These are phyloP conservation scores for Paracentrotus lividus DNA, from an alignment of 53 echinoderm and acorn worm species.

Conservation along the genomic window DNA sequence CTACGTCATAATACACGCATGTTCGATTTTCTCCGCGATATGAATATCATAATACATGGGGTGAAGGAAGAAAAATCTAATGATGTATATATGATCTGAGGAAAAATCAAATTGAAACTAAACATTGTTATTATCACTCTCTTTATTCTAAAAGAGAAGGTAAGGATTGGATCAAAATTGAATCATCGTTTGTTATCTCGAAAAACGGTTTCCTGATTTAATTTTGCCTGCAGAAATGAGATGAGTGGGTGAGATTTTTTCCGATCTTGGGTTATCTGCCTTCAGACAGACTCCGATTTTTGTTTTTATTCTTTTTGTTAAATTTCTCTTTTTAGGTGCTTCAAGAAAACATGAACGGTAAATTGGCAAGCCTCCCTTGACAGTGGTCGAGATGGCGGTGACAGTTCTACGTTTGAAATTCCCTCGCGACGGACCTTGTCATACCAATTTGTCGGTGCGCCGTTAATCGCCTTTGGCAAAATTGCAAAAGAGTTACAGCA, in stretches of 20 bases:
- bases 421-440: conserved; percentile 55
- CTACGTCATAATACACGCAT: conserved; percentile 39
- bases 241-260: conserved; percentile 63
- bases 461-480: conserved; percentile 47
- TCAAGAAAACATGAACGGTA: conserved; percentile 38
- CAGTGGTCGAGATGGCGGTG: conserved; percentile 31
- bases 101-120: conserved; percentile 68
- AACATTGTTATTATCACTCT: conserved; percentile 43
- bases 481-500: conserved; percentile 42
- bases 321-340: not conserved
- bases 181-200: conserved; percentile 64
- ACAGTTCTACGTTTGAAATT: conserved; percentile 52
- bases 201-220: conserved; percentile 60
- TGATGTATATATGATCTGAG: conserved; percentile 53
- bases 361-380: conserved; percentile 43
- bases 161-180: conserved; percentile 48
- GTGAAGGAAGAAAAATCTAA: conserved; percentile 15
- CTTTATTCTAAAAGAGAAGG: conserved; percentile 6
- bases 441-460: conserved; percentile 61
- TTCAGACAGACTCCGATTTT: conserved; percentile 45
- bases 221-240: conserved; percentile 58
- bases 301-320: not conserved
- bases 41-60: not conserved
- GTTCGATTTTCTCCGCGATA: not conserved
- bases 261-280: conserved; percentile 57